Conservation (phyloP, 2,888 invertebrate genomes). For the Pherbina coryleti region DNA sequence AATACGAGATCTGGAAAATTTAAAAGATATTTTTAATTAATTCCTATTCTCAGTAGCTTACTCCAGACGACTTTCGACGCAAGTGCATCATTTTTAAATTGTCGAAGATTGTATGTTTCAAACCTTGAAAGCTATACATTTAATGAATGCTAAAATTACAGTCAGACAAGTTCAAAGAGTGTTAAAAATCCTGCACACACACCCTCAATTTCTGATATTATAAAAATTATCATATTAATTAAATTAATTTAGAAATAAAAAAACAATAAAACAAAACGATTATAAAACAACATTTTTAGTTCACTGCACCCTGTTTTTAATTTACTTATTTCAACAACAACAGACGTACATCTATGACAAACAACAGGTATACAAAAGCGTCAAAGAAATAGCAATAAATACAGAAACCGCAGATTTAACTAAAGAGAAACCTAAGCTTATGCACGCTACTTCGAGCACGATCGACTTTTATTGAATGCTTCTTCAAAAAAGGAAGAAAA, state of each 20-base stretch:
- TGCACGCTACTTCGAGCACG: conserved; percentile 12
- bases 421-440: conserved; percentile 31
- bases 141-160: too few relatives aligned
- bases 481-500: too few relatives aligned
- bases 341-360: conserved; percentile 33
- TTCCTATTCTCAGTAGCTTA: too few relatives aligned
- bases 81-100: too few relatives aligned
- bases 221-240: background rate
- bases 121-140: too few relatives aligned
- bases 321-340: conserved; percentile 35
- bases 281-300: background rate
- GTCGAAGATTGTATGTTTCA: too few relatives aligned
- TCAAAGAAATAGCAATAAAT: conserved; percentile 31
- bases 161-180: background rate
- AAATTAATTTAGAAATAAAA: background rate
- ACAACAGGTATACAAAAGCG: conserved; percentile 34
- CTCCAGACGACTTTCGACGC: too few relatives aligned
- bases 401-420: conserved; percentile 33
- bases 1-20: too few relatives aligned
- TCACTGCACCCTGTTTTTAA: conserved; percentile 28
- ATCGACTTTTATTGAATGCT: background rate
- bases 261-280: background rate
- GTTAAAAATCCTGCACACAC: background rate
- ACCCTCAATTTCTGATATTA: background rate
- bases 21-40: too few relatives aligned